Evolutionary conservation across 1,140 invertebrate species (phyloP), one percentile per base, ranked within the genome.

Genomic region (Drosophila sucinea): DNA sequence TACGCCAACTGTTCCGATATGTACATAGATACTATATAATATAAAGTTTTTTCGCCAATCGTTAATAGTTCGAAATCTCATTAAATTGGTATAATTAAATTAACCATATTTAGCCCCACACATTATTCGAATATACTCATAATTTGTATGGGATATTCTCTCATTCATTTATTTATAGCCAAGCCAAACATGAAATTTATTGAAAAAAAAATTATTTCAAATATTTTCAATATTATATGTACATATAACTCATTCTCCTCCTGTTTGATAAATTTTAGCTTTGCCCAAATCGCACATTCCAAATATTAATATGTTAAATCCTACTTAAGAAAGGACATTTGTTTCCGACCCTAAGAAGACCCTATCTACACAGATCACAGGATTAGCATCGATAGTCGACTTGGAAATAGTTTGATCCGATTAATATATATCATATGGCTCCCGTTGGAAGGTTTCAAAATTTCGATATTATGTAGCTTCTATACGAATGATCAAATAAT

Each of bases 81-180:
- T 67, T 56, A 23, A 60, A 51, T 54, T 33, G 1, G 44, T 51
- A 57, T 68, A 51, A 78, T 82, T 66, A 71, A 82, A 69, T 71
- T 62, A 60, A 47, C 32, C 56, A 62, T 27, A 68, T 44, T 61
- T 60, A 25, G 41, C 35, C 5, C 8, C 11, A 2, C 7, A 32
- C 25, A 35, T 25, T 17, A 17, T 17, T 62, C 33, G 27, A 8
- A 25, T 0, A 17, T 7, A 35, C 44, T 3, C 3, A 8, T 25
- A 38, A 51, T 27, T 40, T 7, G 2, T n/a, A 2, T 25, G 7
- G 10, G 23, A 29, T 10, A 38, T 41, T 27, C 17, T 5, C 55
- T 57, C 55, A 57, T 57, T 23, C 11, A 58, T 29, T 58, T 29
- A 41, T 41, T 56, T 40, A 10, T 30, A 29, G 51, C 32, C 32